Percentiles rank a stretch among this genome's conserved stretches.
Evolutionary conservation across 2,888 invertebrate genomes (phyloP).

Genomic region (Micropterix aruncella): DNA sequence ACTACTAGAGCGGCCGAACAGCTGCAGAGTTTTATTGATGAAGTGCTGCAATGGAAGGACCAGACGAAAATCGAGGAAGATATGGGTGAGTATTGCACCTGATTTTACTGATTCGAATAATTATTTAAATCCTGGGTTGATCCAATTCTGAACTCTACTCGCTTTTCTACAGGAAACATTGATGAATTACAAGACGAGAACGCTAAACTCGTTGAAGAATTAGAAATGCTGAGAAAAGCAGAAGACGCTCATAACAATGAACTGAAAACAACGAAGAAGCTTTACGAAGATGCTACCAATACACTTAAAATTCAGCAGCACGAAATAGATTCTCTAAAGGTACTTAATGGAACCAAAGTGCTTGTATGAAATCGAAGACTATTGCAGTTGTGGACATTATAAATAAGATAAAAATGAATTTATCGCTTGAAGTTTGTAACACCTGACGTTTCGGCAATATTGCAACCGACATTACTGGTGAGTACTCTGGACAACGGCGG

Average conservation of each 20-base stretch:
- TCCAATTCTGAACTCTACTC: too few relatives aligned
- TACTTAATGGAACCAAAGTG: too few relatives aligned
- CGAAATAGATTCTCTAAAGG: conserved; percentile 30
- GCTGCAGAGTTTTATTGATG: conserved; percentile 10
- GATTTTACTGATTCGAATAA: too few relatives aligned
- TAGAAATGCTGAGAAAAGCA: conserved; percentile 26
- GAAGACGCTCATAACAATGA: too few relatives aligned
- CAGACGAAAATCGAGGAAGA: neutral
- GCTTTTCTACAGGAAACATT: conserved; percentile 21
- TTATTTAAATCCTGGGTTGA: too few relatives aligned
- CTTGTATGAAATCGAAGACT: too few relatives aligned
- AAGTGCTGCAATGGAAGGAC: conserved; percentile 17
- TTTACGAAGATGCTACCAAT: conserved; percentile 20
- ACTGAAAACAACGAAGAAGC: conserved; percentile 17
- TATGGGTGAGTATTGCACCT: conserved; percentile 7
- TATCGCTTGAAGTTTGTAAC: too few relatives aligned
- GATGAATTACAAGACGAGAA: conserved; percentile 21
- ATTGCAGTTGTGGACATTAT: too few relatives aligned
- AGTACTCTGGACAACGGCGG: too few relatives aligned
- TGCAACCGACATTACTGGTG: too few relatives aligned
- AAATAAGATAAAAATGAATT: too few relatives aligned
- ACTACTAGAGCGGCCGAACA: conserved; percentile 37
- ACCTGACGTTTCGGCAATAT: too few relatives aligned
- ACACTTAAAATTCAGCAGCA: conserved; percentile 24
- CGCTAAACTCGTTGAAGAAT: conserved; percentile 20